Conservation (phyloP, 2,888 invertebrate genomes). For the Leptothorax acervorum region DNA sequence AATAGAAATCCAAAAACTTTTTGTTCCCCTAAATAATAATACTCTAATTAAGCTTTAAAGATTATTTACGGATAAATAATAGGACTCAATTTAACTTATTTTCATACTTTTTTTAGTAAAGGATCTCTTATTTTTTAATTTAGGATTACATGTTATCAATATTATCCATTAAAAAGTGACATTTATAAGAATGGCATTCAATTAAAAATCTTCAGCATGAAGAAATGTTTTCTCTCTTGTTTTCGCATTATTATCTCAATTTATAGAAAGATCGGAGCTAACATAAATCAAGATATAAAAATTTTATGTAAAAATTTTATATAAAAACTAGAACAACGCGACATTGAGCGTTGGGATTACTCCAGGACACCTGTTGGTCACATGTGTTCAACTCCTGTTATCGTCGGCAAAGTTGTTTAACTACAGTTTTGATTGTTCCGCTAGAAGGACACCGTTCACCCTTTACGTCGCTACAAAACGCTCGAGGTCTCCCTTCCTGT, state of each 20-base stretch:
- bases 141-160: background rate
- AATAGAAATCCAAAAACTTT: background rate
- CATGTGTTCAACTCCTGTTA: constrained; percentile 22
- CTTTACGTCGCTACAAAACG: constrained; percentile 30
- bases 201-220: background rate
- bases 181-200: background rate
- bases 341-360: background rate
- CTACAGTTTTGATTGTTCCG: constrained; percentile 18
- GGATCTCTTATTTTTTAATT: background rate
- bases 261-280: background rate
- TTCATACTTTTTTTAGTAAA: background rate
- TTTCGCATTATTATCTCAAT: background rate
- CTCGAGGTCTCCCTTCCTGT: constrained; percentile 30
- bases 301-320: background rate
- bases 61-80: background rate
- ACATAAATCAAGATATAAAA: background rate
- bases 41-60: background rate
- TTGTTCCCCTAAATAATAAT: background rate
- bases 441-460: background rate
- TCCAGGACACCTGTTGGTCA: constrained; percentile 18
- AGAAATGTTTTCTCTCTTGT: background rate
- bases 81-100: background rate
- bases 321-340: background rate
- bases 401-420: constrained; percentile 18
- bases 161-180: background rate